A percentile compares a stretch with the other conserved stretches of the same genome.
Evolutionary conservation across 2,888 invertebrate genomes (phyloP).

Genomic region (Itoplectis maculator): DNA sequence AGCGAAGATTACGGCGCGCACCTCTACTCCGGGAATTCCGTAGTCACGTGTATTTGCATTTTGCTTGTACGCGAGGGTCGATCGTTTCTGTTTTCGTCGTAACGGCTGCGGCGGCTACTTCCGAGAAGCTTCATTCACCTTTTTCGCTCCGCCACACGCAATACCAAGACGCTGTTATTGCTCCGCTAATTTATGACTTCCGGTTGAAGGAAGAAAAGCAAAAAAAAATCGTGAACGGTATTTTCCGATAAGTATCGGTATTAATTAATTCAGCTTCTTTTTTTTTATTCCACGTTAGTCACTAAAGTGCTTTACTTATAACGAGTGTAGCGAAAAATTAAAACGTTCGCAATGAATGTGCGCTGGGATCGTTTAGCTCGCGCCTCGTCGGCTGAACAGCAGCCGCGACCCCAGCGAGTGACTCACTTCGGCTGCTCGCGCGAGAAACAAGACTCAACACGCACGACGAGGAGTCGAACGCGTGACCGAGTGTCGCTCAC

Average conservation of each 20-base stretch:
- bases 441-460: slow-evolving; percentile 32
- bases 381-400: background rate
- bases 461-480: slow-evolving; percentile 23
- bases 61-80: background rate
- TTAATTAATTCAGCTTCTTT: slow-evolving; percentile 12
- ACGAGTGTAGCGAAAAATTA: slow-evolving; percentile 4
- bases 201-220: slow-evolving; percentile 28
- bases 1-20: background rate
- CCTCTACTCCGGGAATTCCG: slow-evolving; percentile 15
- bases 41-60: slow-evolving; percentile 7
- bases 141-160: slow-evolving; percentile 15
- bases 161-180: slow-evolving; percentile 1
- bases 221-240: slow-evolving; percentile 20
- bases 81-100: background rate
- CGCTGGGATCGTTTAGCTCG: background rate
- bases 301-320: slow-evolving; percentile 4
- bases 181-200: slow-evolving; percentile 33
- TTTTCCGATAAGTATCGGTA: slow-evolving; percentile 27
- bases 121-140: slow-evolving; percentile 63
- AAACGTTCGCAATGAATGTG: background rate
- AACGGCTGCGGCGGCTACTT: slow-evolving; percentile 26
- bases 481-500: slow-evolving; percentile 12
- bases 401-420: slow-evolving; percentile 36
- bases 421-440: slow-evolving; percentile 51
- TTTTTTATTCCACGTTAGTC: slow-evolving; percentile 9